Percentiles rank a stretch among this genome's conserved stretches.
Evolutionary conservation across 2,888 invertebrate species (phyloP).

Genomic region (Latheticus oryzae): DNA sequence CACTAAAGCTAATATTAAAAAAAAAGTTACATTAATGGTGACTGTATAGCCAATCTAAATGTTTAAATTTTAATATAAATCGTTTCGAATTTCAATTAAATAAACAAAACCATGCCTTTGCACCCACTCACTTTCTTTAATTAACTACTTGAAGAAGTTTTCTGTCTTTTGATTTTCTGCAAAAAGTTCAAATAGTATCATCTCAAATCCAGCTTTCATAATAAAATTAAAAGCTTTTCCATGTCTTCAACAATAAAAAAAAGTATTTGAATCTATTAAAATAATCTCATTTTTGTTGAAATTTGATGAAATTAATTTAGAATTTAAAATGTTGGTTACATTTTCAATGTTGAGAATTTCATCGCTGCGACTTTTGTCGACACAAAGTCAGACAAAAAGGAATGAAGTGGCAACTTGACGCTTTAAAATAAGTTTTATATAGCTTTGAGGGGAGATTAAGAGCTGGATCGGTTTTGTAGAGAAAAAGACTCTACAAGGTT

Average conservation of each 20-base stretch:
- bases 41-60: too few relatives aligned
- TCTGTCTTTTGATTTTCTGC: slow-evolving; percentile 9
- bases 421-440: slow-evolving; percentile 28
- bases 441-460: slow-evolving; percentile 21
- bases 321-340: slow-evolving; percentile 9
- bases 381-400: slow-evolving; percentile 24
- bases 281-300: slow-evolving; percentile 26
- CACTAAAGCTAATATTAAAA: too few relatives aligned
- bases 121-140: slow-evolving; percentile 2
- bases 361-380: slow-evolving; percentile 7
- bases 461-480: slow-evolving; percentile 13
- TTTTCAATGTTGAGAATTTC: slow-evolving; percentile 3
- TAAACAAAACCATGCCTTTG: too few relatives aligned
- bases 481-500: slow-evolving; percentile 17
- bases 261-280: too few relatives aligned
- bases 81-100: too few relatives aligned
- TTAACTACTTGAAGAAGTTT: slow-evolving; percentile 8
- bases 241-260: too few relatives aligned
- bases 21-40: too few relatives aligned
- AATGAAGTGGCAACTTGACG: slow-evolving; percentile 31
- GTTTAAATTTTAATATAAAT: too few relatives aligned
- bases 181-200: slow-evolving; percentile 9
- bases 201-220: too few relatives aligned
- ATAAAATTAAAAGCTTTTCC: slow-evolving; percentile 30
- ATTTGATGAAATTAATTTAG: slow-evolving; percentile 24